Percentiles rank a stretch among this genome's conserved stretches.
These are phyloP conservation scores for Lineus longissimus DNA, from an alignment of 1,140 invertebrate genomes.

Conservation along the genomic window DNA sequence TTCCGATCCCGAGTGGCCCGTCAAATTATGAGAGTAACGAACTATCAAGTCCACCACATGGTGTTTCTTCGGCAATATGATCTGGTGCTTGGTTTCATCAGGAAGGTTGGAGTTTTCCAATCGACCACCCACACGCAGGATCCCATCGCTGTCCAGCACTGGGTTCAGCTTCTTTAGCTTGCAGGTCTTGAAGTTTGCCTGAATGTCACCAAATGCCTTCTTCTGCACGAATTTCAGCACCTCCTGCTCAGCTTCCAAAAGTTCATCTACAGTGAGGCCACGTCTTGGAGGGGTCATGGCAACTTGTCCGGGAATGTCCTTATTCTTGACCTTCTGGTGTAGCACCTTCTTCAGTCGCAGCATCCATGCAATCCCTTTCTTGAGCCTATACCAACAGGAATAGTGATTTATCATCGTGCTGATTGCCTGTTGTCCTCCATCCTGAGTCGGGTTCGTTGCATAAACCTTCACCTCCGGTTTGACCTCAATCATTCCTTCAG, in stretches of 20 bases:
- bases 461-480: neutral
- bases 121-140: conserved; percentile 15
- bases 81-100: no score
- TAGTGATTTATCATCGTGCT: neutral
- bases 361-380: conserved; percentile 4
- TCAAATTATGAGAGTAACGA: neutral
- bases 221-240: conserved; percentile 5
- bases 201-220: conserved; percentile 2
- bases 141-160: conserved; percentile 10
- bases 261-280: no score
- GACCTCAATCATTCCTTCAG: neutral
- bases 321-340: no score
- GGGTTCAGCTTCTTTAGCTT: conserved; percentile 6
- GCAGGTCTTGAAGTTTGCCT: conserved; percentile 3
- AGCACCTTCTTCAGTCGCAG: neutral
- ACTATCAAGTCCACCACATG: conserved; percentile 7
- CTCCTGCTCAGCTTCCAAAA: no score
- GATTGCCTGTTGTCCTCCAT: neutral
- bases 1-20: conserved; percentile 1
- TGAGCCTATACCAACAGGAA: conserved; percentile 11
- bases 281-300: no score
- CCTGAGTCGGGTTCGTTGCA: neutral
- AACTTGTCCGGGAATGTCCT: no score
- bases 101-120: neutral
- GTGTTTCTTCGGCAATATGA: neutral